A percentile compares a stretch with the other conserved stretches of the same genome.
These are phyloP conservation scores for Cataglyphis rosenhaueri DNA, from an alignment of 2,888 invertebrate species.

Conservation along the genomic window DNA sequence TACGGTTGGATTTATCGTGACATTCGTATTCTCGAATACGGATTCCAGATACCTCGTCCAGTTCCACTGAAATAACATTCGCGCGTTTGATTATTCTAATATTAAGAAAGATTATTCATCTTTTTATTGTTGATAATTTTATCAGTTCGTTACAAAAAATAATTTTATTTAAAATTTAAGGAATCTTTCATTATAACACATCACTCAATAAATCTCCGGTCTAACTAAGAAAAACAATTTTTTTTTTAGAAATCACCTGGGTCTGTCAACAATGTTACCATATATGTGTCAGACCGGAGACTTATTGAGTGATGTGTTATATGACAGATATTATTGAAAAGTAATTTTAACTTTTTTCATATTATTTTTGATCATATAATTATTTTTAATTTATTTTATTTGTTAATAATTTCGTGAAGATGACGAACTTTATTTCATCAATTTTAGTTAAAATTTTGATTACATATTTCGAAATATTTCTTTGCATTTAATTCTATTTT, in stretches of 20 bases:
- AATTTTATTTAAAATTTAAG: neutral
- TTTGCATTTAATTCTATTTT: neutral
- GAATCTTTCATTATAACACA: too few relatives aligned
- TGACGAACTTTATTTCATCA: neutral
- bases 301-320: neutral
- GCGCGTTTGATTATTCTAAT: constrained; percentile 3
- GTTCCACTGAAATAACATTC: constrained; percentile 86
- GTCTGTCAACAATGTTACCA: too few relatives aligned
- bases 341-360: neutral
- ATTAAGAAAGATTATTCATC: neutral
- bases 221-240: too few relatives aligned
- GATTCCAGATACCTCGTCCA: constrained; percentile 88
- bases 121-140: neutral
- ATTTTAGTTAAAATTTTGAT: neutral
- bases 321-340: constrained; percentile 1
- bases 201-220: too few relatives aligned
- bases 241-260: too few relatives aligned
- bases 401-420: neutral
- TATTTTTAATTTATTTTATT: constrained; percentile 9
- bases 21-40: constrained; percentile 88
- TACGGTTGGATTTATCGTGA: constrained; percentile 85
- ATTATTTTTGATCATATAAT: neutral
- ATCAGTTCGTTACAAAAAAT: neutral
- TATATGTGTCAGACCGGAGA: too few relatives aligned
- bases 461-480: neutral